These are phyloP conservation scores for Microchrysa polita DNA, from an alignment of 2,888 invertebrate species.

Conservation along the genomic window DNA sequence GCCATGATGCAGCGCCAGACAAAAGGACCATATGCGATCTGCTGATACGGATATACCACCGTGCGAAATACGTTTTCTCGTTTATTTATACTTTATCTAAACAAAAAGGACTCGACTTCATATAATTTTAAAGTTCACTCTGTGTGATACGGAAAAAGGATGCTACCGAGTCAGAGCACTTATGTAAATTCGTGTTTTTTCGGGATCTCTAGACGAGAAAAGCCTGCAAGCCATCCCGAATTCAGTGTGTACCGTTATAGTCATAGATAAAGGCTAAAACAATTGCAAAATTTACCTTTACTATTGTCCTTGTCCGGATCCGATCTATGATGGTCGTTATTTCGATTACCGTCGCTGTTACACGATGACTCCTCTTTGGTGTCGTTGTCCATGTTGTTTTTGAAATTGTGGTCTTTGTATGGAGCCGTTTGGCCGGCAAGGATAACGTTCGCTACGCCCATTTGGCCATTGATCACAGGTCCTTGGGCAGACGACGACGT, in stretches of 20 bases:
- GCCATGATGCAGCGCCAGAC: too few species aligned
- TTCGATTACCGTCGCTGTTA: conserved; percentile 60
- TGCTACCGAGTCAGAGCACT: too few species aligned
- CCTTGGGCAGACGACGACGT: background rate
- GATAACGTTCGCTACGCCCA: background rate
- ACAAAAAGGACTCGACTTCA: conserved; percentile 8
- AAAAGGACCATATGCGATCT: background rate
- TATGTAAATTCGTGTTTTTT: too few species aligned
- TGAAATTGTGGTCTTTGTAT: conserved; percentile 50
- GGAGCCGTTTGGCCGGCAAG: conserved; percentile 1
- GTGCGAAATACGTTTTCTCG: background rate
- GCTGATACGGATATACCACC: background rate
- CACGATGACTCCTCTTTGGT: conserved; percentile 47
- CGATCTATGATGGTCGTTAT: conserved; percentile 58
- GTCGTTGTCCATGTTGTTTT: conserved; percentile 48
- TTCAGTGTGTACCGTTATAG: too few species aligned
- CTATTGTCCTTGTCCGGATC: conserved; percentile 49
- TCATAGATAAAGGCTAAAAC: background rate
- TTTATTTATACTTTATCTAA: background rate
- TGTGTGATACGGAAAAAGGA: too few species aligned
- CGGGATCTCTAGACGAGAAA: too few species aligned
- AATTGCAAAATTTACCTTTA: conserved; percentile 38
- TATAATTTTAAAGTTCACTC: background rate
- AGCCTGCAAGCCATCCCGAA: too few species aligned
- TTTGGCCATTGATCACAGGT: conserved; percentile 47